A percentile compares a stretch with the other conserved stretches of the same genome.
phyloP scores from a whole-genome alignment of 1,140 invertebrate species.

The Cyphomyrmex costatus region DNA sequence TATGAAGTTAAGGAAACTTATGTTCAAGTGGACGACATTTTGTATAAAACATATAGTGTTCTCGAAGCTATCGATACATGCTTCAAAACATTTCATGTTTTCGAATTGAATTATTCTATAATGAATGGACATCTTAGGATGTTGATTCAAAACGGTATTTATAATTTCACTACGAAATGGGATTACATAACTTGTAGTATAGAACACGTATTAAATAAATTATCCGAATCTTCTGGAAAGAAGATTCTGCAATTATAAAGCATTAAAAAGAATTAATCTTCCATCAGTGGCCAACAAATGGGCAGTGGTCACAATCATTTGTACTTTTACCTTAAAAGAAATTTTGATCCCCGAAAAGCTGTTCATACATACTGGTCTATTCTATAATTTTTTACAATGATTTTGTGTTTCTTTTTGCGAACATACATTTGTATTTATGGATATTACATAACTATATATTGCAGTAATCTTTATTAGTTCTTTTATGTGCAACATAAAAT shows the following conservation, averaged over 20 bases:
- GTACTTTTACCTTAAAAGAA: too few relatives aligned
- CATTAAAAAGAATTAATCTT: background rate
- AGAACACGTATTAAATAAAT: background rate
- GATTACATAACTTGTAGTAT: background rate
- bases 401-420: too few relatives aligned
- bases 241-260: background rate
- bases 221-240: background rate
- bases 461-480: background rate
- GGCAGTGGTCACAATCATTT: too few relatives aligned
- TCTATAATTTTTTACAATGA: too few relatives aligned
- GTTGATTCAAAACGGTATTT: conserved; percentile 3
- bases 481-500: background rate
- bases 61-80: background rate
- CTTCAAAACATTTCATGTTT: conserved; percentile 12
- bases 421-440: too few relatives aligned
- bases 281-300: too few relatives aligned
- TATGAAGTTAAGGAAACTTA: background rate
- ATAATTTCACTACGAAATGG: background rate
- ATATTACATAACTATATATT: background rate
- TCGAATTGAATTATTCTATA: background rate
- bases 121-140: background rate
- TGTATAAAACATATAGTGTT: background rate
- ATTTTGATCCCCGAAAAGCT: too few relatives aligned
- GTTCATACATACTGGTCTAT: too few relatives aligned
- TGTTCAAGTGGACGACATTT: background rate